Evolutionary conservation across 2,113 vertebrate species (phyloP).

Genomic region (Raja brachyura): DNA sequence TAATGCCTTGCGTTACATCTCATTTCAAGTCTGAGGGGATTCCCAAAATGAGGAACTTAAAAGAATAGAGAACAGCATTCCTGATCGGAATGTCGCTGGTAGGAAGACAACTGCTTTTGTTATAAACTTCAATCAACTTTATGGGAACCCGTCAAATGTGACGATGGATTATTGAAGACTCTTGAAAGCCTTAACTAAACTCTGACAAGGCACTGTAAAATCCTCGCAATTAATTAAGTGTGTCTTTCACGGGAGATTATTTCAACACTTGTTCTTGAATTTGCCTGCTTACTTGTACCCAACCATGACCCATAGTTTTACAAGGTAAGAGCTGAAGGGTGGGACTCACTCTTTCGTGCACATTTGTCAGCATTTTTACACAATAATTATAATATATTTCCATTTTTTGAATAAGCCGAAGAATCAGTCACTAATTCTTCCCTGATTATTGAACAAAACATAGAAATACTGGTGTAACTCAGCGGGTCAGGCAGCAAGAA

Average conservation of each 20-base stretch:
- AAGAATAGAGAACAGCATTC: not conserved
- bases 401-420: not conserved
- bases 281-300: not conserved
- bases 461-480: too few species aligned
- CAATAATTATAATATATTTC: not conserved
- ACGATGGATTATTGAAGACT: not conserved
- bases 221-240: not conserved
- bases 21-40: not conserved
- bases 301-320: not conserved
- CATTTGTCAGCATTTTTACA: not conserved
- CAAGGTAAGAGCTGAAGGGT: not conserved
- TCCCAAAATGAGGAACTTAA: not conserved
- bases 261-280: not conserved
- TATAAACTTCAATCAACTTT: not conserved
- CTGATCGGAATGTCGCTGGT: not conserved
- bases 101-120: not conserved
- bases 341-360: too few species aligned
- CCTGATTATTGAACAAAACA: not conserved
- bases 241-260: not conserved
- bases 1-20: not conserved
- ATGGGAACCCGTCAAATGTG: not conserved
- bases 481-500: too few species aligned
- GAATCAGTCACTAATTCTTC: not conserved
- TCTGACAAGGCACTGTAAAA: not conserved
- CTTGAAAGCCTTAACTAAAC: not conserved